Conservation (phyloP, 2,888 invertebrate genomes). For the Brachylomia viminalis region DNA sequence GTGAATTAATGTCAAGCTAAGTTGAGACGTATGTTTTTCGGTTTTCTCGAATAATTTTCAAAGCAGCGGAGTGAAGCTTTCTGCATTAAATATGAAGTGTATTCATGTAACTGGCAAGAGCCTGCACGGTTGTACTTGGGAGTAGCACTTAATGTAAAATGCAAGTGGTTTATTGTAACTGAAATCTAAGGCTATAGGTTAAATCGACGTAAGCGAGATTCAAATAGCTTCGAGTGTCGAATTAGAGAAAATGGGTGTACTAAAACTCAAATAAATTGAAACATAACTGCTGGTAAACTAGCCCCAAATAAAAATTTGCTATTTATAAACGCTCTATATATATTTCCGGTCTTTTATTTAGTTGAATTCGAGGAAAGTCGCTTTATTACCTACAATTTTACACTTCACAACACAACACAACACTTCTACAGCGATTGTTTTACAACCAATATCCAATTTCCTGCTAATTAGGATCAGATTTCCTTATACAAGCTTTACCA, state of each 20-base stretch:
- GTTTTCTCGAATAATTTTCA: constrained; percentile 16
- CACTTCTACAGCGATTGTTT: neutral
- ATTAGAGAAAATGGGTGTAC: neutral
- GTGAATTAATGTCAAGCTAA: neutral
- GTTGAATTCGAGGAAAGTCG: neutral
- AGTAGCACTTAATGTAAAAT: constrained; percentile 2
- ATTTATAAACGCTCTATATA: neutral
- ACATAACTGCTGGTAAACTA: too few species aligned
- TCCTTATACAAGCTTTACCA: neutral
- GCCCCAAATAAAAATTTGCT: neutral
- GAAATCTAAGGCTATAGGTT: neutral
- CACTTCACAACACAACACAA: too few species aligned
- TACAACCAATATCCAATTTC: neutral
- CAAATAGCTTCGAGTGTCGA: too few species aligned
- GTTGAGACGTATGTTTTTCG: neutral
- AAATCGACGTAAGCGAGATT: neutral
- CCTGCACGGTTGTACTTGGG: neutral
- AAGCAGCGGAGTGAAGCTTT: neutral
- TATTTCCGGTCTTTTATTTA: neutral
- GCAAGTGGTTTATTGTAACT: constrained; percentile 22
- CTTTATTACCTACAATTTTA: neutral
- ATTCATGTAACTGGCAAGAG: constrained; percentile 17
- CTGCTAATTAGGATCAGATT: neutral
- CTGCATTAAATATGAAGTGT: constrained; percentile 37
- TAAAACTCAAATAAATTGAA: neutral